These are phyloP conservation scores for Drosophila repletoides DNA, from an alignment of 1,140 invertebrate species.

Conservation along the genomic window DNA sequence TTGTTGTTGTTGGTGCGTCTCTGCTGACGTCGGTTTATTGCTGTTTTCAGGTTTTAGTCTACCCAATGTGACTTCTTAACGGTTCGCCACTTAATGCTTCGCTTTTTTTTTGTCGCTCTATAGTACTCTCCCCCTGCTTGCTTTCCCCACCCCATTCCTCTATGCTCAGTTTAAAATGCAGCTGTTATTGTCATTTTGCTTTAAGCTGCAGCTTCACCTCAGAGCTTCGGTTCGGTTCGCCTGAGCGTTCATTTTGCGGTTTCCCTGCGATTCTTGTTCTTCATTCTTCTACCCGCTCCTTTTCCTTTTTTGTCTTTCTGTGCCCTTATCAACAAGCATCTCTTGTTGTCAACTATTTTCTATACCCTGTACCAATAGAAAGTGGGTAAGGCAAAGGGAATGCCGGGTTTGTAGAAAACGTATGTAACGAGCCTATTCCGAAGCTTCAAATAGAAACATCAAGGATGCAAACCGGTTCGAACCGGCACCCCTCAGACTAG, in stretches of 20 bases:
- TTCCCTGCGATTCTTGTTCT: conserved; percentile 34
- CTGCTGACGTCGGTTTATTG: conserved; percentile 19
- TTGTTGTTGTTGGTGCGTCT: conserved; percentile 18
- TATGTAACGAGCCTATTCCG: too few relatives aligned
- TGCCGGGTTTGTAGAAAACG: too few relatives aligned
- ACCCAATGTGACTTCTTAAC: conserved; percentile 75
- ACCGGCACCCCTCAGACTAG: too few relatives aligned
- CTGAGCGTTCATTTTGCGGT: conserved; percentile 65
- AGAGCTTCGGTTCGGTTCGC: conserved; percentile 38
- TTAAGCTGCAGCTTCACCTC: conserved; percentile 60
- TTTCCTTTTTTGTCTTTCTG: too few relatives aligned
- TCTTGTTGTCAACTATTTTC: conserved; percentile 48
- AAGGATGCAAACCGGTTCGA: too few relatives aligned
- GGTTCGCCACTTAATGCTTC: conserved; percentile 73
- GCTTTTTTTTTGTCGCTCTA: conserved; percentile 49
- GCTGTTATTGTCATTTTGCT: conserved; percentile 79
- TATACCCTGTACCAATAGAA: too few relatives aligned
- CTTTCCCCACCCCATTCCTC: neutral
- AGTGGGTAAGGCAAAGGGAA: too few relatives aligned
- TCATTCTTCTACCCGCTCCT: neutral
- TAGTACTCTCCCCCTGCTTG: conserved; percentile 7
- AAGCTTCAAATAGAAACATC: too few relatives aligned
- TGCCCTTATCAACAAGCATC: conserved; percentile 34
- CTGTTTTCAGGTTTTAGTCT: conserved; percentile 59
- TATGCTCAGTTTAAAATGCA: conserved; percentile 45